phyloP scores from a whole-genome alignment of 2,888 invertebrate species.

The Xylophagus ater region DNA sequence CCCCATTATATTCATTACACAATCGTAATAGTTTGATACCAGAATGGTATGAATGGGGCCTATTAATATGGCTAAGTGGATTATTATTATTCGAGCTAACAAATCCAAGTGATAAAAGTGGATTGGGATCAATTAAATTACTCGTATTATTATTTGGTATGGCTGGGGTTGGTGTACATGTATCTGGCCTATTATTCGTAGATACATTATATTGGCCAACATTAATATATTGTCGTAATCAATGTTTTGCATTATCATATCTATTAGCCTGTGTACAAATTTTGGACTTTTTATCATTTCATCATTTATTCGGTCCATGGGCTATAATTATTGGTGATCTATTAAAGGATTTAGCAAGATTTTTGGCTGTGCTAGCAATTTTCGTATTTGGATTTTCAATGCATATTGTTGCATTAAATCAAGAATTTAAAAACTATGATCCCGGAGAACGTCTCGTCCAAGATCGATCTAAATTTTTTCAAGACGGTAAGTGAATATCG shows the following conservation, averaged over 20 bases:
- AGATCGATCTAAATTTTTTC: no score
- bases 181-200: conserved; percentile 63
- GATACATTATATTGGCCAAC: conserved; percentile 68
- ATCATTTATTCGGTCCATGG: conserved; percentile 99
- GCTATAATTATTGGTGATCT: conserved; percentile 97
- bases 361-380: conserved; percentile 92
- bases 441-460: no score
- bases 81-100: conserved; percentile 91
- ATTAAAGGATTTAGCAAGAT: conserved; percentile 89
- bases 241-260: conserved; percentile 90
- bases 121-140: conserved; percentile 88
- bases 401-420: conserved; percentile 91
- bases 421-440: conserved; percentile 68
- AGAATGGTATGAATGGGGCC: conserved; percentile 92
- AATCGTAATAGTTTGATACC: conserved; percentile 67
- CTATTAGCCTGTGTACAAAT: conserved; percentile 95
- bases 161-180: conserved; percentile 81
- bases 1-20: conserved; percentile 75
- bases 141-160: conserved; percentile 78
- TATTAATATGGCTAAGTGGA: conserved; percentile 90
- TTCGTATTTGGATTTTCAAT: conserved; percentile 99
- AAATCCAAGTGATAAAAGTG: conserved; percentile 94
- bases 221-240: conserved; percentile 88
- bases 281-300: conserved; percentile 94
- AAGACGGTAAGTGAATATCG: conserved; percentile 60